Conservation (phyloP, 2,888 invertebrate genomes). For the Apoda limacodes region DNA sequence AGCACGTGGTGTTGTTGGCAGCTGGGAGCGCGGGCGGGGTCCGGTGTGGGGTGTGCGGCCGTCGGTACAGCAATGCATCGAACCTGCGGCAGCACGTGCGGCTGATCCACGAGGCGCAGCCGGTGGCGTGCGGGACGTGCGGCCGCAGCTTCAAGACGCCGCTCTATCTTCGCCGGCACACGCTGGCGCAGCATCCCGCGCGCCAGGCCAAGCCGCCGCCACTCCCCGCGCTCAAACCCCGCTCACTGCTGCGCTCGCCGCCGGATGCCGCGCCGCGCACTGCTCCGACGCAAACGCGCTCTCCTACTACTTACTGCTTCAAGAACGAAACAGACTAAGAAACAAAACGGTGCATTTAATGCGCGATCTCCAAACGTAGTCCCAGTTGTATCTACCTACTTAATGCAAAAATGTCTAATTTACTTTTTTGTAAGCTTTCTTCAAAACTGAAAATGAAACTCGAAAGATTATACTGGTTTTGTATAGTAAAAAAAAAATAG, state of each 20-base stretch:
- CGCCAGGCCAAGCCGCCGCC: slow-evolving; percentile 31
- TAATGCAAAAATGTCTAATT: too few relatives aligned
- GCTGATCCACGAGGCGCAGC: slow-evolving; percentile 78
- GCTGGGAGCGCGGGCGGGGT: slow-evolving; percentile 39
- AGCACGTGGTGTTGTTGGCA: slow-evolving; percentile 59
- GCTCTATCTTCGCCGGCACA: slow-evolving; percentile 81
- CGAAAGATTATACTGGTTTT: too few relatives aligned
- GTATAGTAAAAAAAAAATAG: too few relatives aligned
- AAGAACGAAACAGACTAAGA: slow-evolving; percentile 1
- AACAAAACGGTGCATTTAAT: too few relatives aligned
- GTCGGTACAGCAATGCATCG: slow-evolving; percentile 78
- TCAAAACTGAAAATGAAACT: too few relatives aligned
- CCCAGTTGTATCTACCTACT: too few relatives aligned
- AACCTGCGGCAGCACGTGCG: slow-evolving; percentile 82
- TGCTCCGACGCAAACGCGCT: slow-evolving; percentile 24
- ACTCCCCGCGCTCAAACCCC: slow-evolving; percentile 43
- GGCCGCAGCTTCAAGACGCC: slow-evolving; percentile 81
- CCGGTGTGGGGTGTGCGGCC: slow-evolving; percentile 76
- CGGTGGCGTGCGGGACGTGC: slow-evolving; percentile 77
- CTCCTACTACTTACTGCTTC: slow-evolving; percentile 17
- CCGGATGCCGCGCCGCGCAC: slow-evolving; percentile 21
- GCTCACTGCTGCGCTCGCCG: slow-evolving; percentile 33
- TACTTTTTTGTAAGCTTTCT: too few relatives aligned
- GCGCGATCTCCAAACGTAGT: too few relatives aligned
- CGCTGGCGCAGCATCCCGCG: slow-evolving; percentile 75